These are phyloP conservation scores for Actinia tenebrosa DNA, from an alignment of 64 coral and sea anemone genomes.

Conservation along the genomic window DNA sequence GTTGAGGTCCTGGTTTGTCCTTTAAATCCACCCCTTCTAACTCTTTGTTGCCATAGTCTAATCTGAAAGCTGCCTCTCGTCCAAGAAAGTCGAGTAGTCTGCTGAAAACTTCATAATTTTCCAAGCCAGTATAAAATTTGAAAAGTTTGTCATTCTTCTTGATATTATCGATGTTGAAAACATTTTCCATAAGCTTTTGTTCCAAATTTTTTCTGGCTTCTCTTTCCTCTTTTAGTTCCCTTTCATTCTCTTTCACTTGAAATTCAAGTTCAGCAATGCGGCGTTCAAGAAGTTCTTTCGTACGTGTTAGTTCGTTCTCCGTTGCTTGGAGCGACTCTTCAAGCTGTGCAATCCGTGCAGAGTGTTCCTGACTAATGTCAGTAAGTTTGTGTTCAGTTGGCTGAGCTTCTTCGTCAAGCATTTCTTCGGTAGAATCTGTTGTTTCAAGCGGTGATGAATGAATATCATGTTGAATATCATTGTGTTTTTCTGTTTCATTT, in stretches of 20 bases:
- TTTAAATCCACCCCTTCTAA: not conserved
- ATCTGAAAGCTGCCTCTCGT: not conserved
- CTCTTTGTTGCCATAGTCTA: not conserved
- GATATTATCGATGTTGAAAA: conserved; percentile 19
- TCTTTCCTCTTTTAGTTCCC: conserved; percentile 12
- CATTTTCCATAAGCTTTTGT: conserved; percentile 19
- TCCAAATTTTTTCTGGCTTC: not conserved
- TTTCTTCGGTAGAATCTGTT: too few relatives aligned
- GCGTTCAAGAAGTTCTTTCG: too few relatives aligned
- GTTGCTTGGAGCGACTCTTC: too few relatives aligned
- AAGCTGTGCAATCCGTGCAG: not conserved
- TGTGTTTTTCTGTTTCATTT: not conserved
- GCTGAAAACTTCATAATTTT: conserved; percentile 7
- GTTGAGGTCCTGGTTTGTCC: not conserved
- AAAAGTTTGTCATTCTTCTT: conserved; percentile 14
- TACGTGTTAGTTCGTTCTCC: too few relatives aligned
- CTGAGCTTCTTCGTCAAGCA: too few relatives aligned
- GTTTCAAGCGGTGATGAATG: not conserved
- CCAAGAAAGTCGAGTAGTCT: not conserved
- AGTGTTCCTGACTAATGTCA: not conserved
- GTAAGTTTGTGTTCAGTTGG: too few relatives aligned
- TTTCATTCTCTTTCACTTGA: not conserved
- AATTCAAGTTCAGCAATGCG: conserved; percentile 20
- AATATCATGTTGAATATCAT: not conserved
- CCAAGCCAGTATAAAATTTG: conserved; percentile 30